Evolutionary conservation across 2,888 invertebrate species (phyloP).

Genomic region (Chloroclystis v-ata): DNA sequence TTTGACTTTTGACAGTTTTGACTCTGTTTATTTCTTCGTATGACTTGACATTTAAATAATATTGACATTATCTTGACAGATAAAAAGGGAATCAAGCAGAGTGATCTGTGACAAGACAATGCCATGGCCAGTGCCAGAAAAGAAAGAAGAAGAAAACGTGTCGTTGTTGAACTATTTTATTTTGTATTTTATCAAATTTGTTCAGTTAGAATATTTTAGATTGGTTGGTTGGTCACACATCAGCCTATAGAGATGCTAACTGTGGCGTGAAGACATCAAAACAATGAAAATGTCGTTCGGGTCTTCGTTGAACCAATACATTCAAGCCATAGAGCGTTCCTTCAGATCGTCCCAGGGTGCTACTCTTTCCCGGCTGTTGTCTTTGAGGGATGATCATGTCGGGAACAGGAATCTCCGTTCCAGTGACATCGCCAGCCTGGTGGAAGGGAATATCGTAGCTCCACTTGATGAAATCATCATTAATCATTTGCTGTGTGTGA

Average conservation of each 20-base stretch:
- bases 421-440: conserved; percentile 83
- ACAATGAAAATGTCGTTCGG: conserved; percentile 35
- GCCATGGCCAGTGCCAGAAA: too few relatives aligned
- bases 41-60: too few relatives aligned
- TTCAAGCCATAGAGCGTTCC: conserved; percentile 76
- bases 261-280: not conserved
- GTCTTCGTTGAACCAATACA: conserved; percentile 60
- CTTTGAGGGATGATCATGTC: conserved; percentile 85
- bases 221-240: too few relatives aligned
- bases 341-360: conserved; percentile 81
- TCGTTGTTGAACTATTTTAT: too few relatives aligned
- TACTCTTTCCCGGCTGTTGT: conserved; percentile 78
- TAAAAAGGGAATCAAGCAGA: too few relatives aligned
- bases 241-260: too few relatives aligned
- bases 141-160: too few relatives aligned
- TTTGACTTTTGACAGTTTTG: not conserved
- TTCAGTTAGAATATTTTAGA: too few relatives aligned
- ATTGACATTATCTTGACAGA: too few relatives aligned
- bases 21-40: too few relatives aligned
- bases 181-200: too few relatives aligned
- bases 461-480: conserved; percentile 87
- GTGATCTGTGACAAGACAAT: too few relatives aligned
- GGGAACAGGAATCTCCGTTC: conserved; percentile 82
- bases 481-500: conserved; percentile 84
- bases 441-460: conserved; percentile 82